Conservation (phyloP, 2,797 vertebrate species). For the Microctenopoma steveboyesi region DNA sequence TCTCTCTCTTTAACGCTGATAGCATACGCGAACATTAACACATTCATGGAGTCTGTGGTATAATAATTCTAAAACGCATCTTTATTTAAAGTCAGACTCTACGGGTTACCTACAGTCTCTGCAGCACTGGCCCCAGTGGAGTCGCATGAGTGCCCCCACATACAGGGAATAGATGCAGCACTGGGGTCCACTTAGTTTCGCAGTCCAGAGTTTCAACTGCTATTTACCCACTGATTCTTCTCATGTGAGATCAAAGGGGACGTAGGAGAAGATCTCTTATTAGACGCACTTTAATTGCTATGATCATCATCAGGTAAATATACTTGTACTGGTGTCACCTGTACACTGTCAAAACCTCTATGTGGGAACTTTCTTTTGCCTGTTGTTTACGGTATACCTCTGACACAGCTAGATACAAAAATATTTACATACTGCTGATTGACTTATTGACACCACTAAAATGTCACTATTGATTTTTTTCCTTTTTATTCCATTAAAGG, state of each 20-base stretch:
- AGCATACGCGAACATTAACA: not conserved
- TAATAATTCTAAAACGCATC: conserved; percentile 76
- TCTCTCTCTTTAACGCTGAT: not conserved
- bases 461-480: conserved; percentile 24
- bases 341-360: conserved; percentile 4
- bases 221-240: conserved; percentile 20
- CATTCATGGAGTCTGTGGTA: not conserved
- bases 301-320: conserved; percentile 22
- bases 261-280: conserved; percentile 1
- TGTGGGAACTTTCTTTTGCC: not conserved
- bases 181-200: conserved; percentile 47
- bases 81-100: conserved; percentile 81
- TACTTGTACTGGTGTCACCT: conserved; percentile 2
- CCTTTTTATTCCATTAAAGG: not conserved
- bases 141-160: conserved; percentile 22
- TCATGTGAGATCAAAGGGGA: not conserved
- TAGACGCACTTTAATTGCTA: conserved; percentile 5
- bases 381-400: conserved; percentile 3
- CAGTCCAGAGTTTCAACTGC: conserved; percentile 59
- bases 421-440: not conserved
- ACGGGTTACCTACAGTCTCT: conserved; percentile 67
- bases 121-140: conserved; percentile 45
- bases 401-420: conserved; percentile 17
- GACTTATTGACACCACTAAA: conserved; percentile 23
- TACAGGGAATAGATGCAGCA: conserved; percentile 36